Evolutionary conservation across 2,113 vertebrate genomes (phyloP).

Genomic region (Coracopsis vasa): DNA sequence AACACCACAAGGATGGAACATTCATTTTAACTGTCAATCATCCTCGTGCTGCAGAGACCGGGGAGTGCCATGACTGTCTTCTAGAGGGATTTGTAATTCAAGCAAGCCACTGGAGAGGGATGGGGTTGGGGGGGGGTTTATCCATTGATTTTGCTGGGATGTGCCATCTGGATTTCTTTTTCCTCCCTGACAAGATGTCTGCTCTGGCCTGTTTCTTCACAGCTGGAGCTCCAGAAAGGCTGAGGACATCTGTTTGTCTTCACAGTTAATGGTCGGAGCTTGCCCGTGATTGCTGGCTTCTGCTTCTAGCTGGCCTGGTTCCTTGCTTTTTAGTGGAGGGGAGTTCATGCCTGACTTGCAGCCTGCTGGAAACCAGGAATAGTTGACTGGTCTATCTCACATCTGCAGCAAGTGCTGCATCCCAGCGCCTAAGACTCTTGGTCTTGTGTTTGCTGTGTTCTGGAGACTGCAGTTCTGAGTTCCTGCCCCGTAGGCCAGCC

Average conservation of each 20-base stretch:
- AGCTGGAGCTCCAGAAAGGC: neutral
- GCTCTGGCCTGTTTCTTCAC: neutral
- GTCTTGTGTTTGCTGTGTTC: neutral
- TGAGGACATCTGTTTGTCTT: neutral
- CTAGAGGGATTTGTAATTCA: neutral
- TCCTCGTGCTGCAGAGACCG: neutral
- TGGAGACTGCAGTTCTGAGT: neutral
- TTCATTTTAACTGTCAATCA: conserved; percentile 57
- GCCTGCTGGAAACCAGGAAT: neutral
- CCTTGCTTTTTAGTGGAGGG: neutral
- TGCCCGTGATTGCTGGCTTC: neutral
- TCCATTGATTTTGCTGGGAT: neutral
- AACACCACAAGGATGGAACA: conserved; percentile 43
- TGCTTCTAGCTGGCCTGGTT: neutral
- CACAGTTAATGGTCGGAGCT: neutral
- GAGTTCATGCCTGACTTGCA: neutral
- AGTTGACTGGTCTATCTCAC: neutral
- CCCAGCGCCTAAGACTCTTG: too few relatives aligned
- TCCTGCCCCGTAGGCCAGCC: neutral
- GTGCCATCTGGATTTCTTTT: neutral
- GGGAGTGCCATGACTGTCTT: neutral
- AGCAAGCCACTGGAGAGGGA: neutral
- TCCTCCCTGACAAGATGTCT: neutral
- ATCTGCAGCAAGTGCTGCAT: neutral
- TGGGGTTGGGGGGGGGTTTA: neutral